Conservation (phyloP, 2,888 invertebrate species). For the Hirudinaria manillensis region DNA sequence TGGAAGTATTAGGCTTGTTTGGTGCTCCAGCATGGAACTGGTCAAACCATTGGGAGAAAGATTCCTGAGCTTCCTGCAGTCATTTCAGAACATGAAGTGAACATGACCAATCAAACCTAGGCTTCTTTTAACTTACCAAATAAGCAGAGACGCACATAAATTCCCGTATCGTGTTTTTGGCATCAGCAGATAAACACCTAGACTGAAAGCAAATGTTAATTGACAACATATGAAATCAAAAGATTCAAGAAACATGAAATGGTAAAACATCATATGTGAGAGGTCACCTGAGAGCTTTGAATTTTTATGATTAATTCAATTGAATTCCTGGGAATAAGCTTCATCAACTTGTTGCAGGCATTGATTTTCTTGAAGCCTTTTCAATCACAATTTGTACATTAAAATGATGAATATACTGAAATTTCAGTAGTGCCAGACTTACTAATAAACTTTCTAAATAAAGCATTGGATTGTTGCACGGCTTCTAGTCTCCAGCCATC, state of each 20-base stretch:
- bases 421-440: slow-evolving; percentile 19
- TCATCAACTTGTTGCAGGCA: slow-evolving; percentile 14
- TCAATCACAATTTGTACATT: neutral
- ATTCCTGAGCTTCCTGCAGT: slow-evolving; percentile 72
- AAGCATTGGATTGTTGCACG: slow-evolving; percentile 77
- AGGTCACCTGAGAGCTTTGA: neutral
- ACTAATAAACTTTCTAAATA: slow-evolving; percentile 74
- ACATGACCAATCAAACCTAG: too few species aligned
- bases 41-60: slow-evolving; percentile 82
- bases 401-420: neutral
- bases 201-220: neutral
- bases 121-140: slow-evolving; percentile 55
- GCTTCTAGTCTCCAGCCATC: slow-evolving; percentile 71
- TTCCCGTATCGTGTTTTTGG: slow-evolving; percentile 66
- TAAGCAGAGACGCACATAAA: slow-evolving; percentile 81
- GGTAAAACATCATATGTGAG: neutral
- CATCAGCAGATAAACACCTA: slow-evolving; percentile 54
- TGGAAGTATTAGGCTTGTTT: slow-evolving; percentile 45
- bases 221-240: neutral
- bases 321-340: slow-evolving; percentile 19
- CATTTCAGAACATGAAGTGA: too few species aligned
- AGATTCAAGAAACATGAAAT: neutral
- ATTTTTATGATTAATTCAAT: neutral
- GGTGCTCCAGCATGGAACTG: slow-evolving; percentile 76
- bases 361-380: slow-evolving; percentile 10